Evolutionary conservation across 2,797 vertebrate species (phyloP).

Genomic region (Poeciliopsis turneri): DNA sequence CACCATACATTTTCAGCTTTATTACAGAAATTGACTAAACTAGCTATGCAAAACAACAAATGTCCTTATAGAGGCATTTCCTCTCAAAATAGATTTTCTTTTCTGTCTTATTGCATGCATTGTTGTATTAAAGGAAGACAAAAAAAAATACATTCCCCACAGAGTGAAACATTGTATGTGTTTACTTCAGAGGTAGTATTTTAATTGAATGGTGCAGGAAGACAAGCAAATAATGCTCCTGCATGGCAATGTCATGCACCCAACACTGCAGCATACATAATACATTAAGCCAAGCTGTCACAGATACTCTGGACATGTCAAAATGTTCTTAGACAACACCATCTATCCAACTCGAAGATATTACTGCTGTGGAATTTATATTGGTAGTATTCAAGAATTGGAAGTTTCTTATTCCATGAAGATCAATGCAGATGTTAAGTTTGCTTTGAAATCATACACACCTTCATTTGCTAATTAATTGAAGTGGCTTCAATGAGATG

Average conservation of each 20-base stretch:
- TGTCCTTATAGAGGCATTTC: neutral
- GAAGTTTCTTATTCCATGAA: neutral
- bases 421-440: neutral
- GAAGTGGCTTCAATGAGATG: too few relatives aligned
- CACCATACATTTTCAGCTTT: constrained; percentile 36
- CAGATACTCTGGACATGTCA: neutral
- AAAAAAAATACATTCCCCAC: neutral
- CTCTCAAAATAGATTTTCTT: neutral
- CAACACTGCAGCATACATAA: neutral
- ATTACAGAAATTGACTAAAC: constrained; percentile 2
- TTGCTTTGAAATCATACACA: neutral
- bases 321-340: neutral
- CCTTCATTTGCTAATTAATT: too few relatives aligned
- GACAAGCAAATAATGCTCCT: neutral
- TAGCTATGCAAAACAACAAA: neutral
- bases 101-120: neutral
- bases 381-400: neutral
- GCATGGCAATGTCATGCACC: neutral
- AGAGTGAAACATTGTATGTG: neutral
- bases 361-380: neutral
- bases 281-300: neutral
- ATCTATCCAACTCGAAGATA: neutral
- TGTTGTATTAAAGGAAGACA: neutral
- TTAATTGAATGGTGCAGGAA: neutral
- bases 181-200: neutral